Evolutionary conservation across 2,888 invertebrate genomes (phyloP).

Genomic region (Peribatodes rhomboidaria): DNA sequence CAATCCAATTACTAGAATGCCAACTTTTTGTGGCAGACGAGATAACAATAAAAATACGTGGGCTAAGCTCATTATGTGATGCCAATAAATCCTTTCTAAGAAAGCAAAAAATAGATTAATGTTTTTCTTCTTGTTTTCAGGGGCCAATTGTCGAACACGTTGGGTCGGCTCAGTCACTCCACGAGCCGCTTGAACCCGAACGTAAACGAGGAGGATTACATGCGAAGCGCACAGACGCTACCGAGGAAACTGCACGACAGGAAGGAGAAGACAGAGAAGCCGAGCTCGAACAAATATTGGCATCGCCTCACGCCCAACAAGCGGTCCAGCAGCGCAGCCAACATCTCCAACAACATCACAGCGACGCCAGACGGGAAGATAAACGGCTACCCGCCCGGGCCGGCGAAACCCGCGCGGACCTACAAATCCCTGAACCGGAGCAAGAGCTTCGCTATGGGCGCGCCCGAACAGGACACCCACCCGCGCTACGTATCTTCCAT

Average conservation of each 20-base stretch:
- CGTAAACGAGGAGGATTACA: slow-evolving; percentile 83
- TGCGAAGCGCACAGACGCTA: slow-evolving; percentile 91
- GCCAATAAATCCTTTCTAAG: slow-evolving; percentile 60
- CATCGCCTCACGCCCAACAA: slow-evolving; percentile 84
- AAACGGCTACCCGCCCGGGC: slow-evolving; percentile 86
- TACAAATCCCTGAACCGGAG: slow-evolving; percentile 92
- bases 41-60: slow-evolving; percentile 75
- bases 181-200: slow-evolving; percentile 90
- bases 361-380: slow-evolving; percentile 72
- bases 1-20: slow-evolving; percentile 76
- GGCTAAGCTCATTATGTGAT: slow-evolving; percentile 65
- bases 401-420: slow-evolving; percentile 92
- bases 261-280: slow-evolving; percentile 80
- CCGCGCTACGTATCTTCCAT: slow-evolving; percentile 80
- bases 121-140: slow-evolving; percentile 81
- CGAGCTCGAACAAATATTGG: slow-evolving; percentile 80
- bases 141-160: slow-evolving; percentile 90
- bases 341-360: slow-evolving; percentile 86
- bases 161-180: slow-evolving; percentile 94
- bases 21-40: slow-evolving; percentile 74
- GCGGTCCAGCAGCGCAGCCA: slow-evolving; percentile 88
- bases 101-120: slow-evolving; percentile 50
- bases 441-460: slow-evolving; percentile 95
- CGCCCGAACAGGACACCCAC: slow-evolving; percentile 83
- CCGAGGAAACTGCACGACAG: slow-evolving; percentile 89